Base-by-base conservation (phyloP, 1,140 invertebrate genomes). In the Ceratosolen fusciceps region DNA sequence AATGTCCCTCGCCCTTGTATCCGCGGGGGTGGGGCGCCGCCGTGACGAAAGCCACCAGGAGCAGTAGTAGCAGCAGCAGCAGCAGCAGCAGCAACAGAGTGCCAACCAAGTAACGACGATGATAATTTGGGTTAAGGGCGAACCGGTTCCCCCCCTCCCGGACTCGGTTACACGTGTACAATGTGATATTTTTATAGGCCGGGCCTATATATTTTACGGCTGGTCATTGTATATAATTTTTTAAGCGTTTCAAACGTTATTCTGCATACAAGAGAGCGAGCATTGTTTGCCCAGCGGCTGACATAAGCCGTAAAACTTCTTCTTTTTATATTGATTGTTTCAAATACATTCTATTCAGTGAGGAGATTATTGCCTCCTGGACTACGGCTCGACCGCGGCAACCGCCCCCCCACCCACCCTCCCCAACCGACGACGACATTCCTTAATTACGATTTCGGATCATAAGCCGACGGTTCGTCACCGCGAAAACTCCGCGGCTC, bases 131-230 rank as follows among this genome's bases (percentile, higher is more conserved):
- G 73, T 62, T 74, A 65, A 74, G 34, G 56, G 71, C 37, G 56
- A 74, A 74, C 58, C 58, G 73, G 73, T 74, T 74, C 56, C 34
- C 56, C 19, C 70, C n/a, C n/a, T n/a, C n/a, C n/a, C n/a, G n/a
- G n/a, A n/a, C n/a, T n/a, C n/a, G 21, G 1, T 12, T 52, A 72
- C 70, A 54, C 70, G 29, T 34, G 49, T 54, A 72, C 58, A 62
- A 62, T 62, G 10, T 14, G n/a, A n/a, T 0, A 34, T 62, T 62
- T 62, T 62, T 62, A 62, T 34, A 62, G 58, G 29, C 29, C 19
- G 29, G 12, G 58, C 58, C 2, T 62, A 0, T 34, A 34, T 34
- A n/a, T 26, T 8, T 62, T 62, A 62, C 9, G 58, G 29, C 34
- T n/a, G 58, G 12, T 62, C 58, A 62, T 62, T 62, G 58, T 62